A percentile compares a stretch with the other conserved stretches of the same genome.
These are phyloP conservation scores for Cichlasoma orientale DNA, from an alignment of 2,797 vertebrate genomes.

Conservation along the genomic window DNA sequence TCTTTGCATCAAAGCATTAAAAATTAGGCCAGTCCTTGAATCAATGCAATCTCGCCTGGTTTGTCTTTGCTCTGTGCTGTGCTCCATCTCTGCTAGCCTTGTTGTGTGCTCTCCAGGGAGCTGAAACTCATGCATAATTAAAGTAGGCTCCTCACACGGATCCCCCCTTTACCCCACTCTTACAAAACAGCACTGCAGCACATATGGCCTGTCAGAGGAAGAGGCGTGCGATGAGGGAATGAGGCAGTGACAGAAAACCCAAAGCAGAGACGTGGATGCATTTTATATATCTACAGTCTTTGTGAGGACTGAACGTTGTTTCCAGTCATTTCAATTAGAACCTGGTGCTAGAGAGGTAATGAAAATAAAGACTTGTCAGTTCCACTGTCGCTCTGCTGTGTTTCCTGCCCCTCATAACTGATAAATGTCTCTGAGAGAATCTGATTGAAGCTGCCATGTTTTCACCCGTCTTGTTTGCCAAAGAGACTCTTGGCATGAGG, in stretches of 20 bases:
- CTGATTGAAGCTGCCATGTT: slow-evolving; percentile 66
- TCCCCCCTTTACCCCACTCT: slow-evolving; percentile 61
- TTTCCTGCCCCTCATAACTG: slow-evolving; percentile 47
- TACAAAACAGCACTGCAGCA: slow-evolving; percentile 71
- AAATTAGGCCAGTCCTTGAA: slow-evolving; percentile 74
- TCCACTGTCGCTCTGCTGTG: slow-evolving; percentile 13
- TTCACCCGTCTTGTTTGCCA: slow-evolving; percentile 67
- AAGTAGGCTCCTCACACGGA: slow-evolving; percentile 74
- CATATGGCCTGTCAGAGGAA: slow-evolving; percentile 59
- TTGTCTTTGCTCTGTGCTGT: slow-evolving; percentile 52
- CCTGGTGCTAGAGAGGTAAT: slow-evolving; percentile 22
- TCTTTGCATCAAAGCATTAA: slow-evolving; percentile 43
- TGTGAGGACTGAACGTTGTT: slow-evolving; percentile 7
- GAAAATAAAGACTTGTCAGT: slow-evolving; percentile 23
- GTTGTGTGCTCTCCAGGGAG: slow-evolving; percentile 79
- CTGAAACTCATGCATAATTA: slow-evolving; percentile 85
- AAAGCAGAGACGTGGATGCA: not conserved
- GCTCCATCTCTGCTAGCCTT: slow-evolving; percentile 71
- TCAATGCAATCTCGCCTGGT: slow-evolving; percentile 60
- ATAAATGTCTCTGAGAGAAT: slow-evolving; percentile 55
- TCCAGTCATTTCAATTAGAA: slow-evolving; percentile 35
- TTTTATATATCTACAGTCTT: not conserved
- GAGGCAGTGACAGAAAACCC: slow-evolving; percentile 2
- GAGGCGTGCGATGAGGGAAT: slow-evolving; percentile 23
- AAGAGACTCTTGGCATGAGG: slow-evolving; percentile 72